Base-by-base conservation (phyloP, 2,113 vertebrate species). In the Channa maculata region DNA sequence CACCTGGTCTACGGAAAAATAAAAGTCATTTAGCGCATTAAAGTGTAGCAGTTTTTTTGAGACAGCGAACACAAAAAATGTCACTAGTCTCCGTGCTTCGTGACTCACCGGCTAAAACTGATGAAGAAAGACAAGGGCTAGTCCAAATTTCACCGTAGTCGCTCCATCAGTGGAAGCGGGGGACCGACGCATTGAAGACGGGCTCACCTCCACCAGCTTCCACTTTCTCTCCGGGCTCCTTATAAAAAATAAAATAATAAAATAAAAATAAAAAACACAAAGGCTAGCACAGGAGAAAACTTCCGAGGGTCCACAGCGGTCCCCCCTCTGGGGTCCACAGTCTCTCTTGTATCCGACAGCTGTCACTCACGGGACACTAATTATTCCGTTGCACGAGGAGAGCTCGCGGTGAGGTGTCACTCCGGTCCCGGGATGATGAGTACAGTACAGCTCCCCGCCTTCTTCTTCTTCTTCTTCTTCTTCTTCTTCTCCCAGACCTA, bases 21-120 rank as follows among this genome's bases (percentile, higher is more conserved):
- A 24, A 24, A n/a, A 24, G 24, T 24, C 24, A 24, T 24, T 24
- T 1, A 24, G 24, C 24, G 24, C 24, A 24, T 24, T 24, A 24
- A 5, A 67, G 9, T 52, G 14, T 0, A 4, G 34, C 8, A 0
- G 24, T 24, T 24, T 52, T 53, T 33, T 14, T 13, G 2, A 37
- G 0, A 44, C 0, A 38, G 3, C 39, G 3, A 49, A 24, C 0
- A 54, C 1, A 37, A 43, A 0, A 24, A 1, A 24, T 24, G 14
- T 9, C 2, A 37, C 6, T 33, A 2, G 7, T 9, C 37, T 13
- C n/a, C 52, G 7, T 38, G 45, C 4, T 54, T 68, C 7, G 15
- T 67, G 64, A 51, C 91, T 91, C 89, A 92, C 91, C 88, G 77
- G 33, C 6, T 70, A 33, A 52, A 79, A 79, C 8, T 62, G 82